These are phyloP conservation scores for Zonitis immaculata DNA, from an alignment of 2,888 invertebrate genomes.

Conservation along the genomic window DNA sequence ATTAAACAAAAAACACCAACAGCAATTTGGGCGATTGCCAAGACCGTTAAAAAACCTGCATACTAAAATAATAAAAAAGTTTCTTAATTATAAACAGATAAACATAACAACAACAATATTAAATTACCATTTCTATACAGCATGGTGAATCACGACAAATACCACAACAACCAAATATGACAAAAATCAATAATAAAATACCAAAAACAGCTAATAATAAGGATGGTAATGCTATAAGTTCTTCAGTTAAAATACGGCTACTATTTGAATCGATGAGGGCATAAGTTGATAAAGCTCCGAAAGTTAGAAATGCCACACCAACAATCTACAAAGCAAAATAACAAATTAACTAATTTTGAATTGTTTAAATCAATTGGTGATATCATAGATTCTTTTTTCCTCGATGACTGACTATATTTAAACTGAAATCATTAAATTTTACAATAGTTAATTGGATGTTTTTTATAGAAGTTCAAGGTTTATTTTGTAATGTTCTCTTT, in stretches of 20 bases:
- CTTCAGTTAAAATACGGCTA: constrained; percentile 14
- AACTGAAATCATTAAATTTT: neutral
- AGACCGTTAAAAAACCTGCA: constrained; percentile 23
- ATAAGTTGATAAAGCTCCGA: constrained; percentile 18
- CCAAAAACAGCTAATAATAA: constrained; percentile 19
- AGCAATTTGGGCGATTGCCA: constrained; percentile 27
- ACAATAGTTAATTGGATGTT: neutral
- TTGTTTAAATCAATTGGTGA: neutral
- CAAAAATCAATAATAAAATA: constrained; percentile 17
- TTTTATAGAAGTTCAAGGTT: neutral
- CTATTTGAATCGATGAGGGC: constrained; percentile 18
- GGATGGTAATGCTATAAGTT: constrained; percentile 20
- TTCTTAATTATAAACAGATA: neutral
- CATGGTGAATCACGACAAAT: constrained; percentile 24
- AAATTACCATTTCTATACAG: constrained; percentile 27
- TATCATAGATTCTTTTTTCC: neutral
- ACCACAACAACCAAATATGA: constrained; percentile 26
- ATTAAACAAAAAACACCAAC: constrained; percentile 22
- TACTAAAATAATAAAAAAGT: constrained; percentile 25
- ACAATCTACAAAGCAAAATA: constrained; percentile 20
- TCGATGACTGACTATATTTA: no score
- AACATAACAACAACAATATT: neutral
- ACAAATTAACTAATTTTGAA: no score
- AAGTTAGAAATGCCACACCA: constrained; percentile 18
- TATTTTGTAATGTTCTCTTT: neutral